These are phyloP conservation scores for Diceros bicornis DNA, from an alignment of 2,797 vertebrate genomes.

Conservation along the genomic window DNA sequence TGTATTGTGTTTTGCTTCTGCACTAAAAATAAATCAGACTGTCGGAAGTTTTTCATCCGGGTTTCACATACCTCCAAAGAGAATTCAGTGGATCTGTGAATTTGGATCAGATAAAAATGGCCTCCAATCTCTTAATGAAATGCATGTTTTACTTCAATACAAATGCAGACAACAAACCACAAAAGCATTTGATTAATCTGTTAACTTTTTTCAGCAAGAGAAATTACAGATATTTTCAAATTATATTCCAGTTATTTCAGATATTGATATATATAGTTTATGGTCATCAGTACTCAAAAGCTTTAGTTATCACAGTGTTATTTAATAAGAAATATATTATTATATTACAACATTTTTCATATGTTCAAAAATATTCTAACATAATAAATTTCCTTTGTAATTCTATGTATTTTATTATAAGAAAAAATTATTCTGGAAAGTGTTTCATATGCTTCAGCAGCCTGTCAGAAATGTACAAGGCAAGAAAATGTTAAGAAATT, in stretches of 20 bases:
- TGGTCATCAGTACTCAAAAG: background rate
- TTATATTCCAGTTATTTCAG: background rate
- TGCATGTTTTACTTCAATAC: background rate
- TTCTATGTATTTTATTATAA: background rate
- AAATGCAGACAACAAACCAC: background rate
- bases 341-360: background rate
- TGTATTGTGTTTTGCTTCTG: background rate
- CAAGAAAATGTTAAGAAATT: background rate
- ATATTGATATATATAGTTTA: background rate
- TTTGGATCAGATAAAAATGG: background rate
- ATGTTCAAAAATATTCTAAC: background rate
- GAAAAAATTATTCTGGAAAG: background rate
- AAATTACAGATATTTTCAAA: background rate
- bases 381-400: background rate
- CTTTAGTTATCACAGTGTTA: background rate
- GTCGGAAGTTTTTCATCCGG: background rate
- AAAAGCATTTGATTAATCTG: background rate
- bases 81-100: background rate
- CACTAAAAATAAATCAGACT: background rate
- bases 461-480: background rate
- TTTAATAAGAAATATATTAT: background rate
- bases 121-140: background rate
- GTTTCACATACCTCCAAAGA: background rate
- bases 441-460: background rate
- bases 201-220: background rate